Conservation (phyloP, 2,797 vertebrate genomes). For the Sebastiscus tertius region DNA sequence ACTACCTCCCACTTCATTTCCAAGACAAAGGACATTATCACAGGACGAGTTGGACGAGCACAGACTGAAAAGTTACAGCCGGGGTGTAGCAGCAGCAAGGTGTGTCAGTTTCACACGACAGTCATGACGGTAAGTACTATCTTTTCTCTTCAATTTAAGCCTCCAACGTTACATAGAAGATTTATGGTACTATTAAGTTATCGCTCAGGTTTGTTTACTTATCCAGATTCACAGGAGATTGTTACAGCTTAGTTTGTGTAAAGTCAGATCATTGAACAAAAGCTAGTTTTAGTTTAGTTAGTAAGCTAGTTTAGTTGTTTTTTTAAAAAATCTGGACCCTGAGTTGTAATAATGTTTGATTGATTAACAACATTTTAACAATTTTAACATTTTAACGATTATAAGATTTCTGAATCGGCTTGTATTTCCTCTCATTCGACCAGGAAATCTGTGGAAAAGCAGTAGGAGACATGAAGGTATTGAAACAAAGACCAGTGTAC, state of each 20-base stretch:
- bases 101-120: neutral
- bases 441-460: slow-evolving; percentile 90
- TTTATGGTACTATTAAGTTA: rapidly evolving
- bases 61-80: neutral
- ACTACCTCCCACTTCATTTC: slow-evolving; percentile 8
- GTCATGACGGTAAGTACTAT: slow-evolving; percentile 60
- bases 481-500: slow-evolving; percentile 82
- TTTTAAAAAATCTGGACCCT: too few relatives aligned
- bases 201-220: neutral
- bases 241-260: neutral
- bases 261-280: neutral
- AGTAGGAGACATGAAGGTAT: slow-evolving; percentile 85
- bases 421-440: neutral
- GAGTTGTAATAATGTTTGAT: neutral
- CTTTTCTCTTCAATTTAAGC: neutral
- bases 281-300: too few relatives aligned
- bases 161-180: neutral
- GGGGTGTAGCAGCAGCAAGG: neutral
- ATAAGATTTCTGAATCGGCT: neutral
- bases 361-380: too few relatives aligned
- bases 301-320: too few relatives aligned
- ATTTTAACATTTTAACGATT: neutral
- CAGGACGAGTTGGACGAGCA: slow-evolving; percentile 11
- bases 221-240: neutral
- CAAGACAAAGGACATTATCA: rapidly evolving